Percentiles rank a stretch among this genome's conserved stretches.
Conservation (phyloP, 2,113 vertebrate species). For the Ardeotis arabs region DNA sequence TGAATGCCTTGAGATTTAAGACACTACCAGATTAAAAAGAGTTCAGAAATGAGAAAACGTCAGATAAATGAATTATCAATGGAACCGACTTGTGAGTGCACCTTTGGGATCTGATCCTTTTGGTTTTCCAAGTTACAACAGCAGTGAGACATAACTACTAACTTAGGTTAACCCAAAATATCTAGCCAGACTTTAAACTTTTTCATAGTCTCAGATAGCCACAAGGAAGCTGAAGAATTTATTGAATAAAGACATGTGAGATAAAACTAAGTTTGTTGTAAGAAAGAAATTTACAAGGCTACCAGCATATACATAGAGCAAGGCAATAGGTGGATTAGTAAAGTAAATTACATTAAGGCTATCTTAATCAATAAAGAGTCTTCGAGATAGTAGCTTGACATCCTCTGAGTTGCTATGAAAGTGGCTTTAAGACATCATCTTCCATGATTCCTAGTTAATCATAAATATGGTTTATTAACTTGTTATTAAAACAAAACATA, state of each 20-base stretch:
- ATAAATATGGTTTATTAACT: neutral
- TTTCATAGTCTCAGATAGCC: neutral
- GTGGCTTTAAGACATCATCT: neutral
- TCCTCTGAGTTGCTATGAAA: neutral
- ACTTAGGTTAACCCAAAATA: neutral
- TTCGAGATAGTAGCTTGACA: neutral
- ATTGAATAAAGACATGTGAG: neutral
- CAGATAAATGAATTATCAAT: neutral
- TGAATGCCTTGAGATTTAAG: neutral
- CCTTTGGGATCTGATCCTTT: neutral
- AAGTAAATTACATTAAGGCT: neutral
- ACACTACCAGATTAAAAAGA: neutral
- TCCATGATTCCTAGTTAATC: neutral
- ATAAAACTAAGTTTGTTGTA: neutral
- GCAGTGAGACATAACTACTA: neutral
- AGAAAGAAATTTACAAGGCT: neutral
- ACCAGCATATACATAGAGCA: neutral
- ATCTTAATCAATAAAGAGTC: neutral
- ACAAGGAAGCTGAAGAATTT: neutral
- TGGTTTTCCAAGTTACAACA: neutral
- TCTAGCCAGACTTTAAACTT: neutral
- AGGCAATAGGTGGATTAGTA: neutral
- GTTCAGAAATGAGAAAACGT: neutral
- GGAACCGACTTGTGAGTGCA: neutral
- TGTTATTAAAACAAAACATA: neutral